Percentiles rank a stretch among this genome's conserved stretches.
phyloP scores from a whole-genome alignment of 2,797 vertebrate genomes.

The Cuculus canorus region DNA sequence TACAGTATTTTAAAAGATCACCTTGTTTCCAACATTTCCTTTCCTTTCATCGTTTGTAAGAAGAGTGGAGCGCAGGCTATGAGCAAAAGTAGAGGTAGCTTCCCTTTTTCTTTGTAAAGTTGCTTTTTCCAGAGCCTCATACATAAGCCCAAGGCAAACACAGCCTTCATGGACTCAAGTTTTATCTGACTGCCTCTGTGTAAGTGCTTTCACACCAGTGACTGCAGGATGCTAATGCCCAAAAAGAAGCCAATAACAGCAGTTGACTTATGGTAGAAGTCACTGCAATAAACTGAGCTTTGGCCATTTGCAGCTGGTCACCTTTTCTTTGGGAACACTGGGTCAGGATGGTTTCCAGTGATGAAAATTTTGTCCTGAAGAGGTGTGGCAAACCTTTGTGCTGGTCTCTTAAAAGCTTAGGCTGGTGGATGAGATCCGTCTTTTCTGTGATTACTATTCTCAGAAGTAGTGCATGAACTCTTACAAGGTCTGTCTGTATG shows the following conservation, averaged over 20 bases:
- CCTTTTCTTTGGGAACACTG: background rate
- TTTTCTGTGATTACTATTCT: background rate
- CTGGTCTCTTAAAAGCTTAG: background rate
- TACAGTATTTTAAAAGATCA: background rate
- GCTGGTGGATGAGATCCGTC: background rate
- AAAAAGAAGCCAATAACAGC: background rate
- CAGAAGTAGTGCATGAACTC: background rate
- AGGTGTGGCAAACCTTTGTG: background rate
- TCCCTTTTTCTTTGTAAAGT: background rate
- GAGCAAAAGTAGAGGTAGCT: background rate
- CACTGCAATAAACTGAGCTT: background rate
- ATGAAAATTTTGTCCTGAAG: background rate
- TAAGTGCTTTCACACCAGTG: background rate
- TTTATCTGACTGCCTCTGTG: background rate
- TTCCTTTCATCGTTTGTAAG: background rate
- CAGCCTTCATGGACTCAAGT: background rate
- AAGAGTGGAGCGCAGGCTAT: background rate
- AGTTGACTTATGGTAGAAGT: background rate
- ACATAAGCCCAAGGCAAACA: background rate
- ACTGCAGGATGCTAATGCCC: background rate
- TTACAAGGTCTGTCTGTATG: background rate
- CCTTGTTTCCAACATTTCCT: background rate
- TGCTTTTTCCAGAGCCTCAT: background rate
- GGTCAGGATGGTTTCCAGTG: background rate
- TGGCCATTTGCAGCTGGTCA: background rate